Evolutionary conservation across 2,888 invertebrate species (phyloP), one percentile per base, ranked within the genome.

Genomic region (Calephelis perditalis): DNA sequence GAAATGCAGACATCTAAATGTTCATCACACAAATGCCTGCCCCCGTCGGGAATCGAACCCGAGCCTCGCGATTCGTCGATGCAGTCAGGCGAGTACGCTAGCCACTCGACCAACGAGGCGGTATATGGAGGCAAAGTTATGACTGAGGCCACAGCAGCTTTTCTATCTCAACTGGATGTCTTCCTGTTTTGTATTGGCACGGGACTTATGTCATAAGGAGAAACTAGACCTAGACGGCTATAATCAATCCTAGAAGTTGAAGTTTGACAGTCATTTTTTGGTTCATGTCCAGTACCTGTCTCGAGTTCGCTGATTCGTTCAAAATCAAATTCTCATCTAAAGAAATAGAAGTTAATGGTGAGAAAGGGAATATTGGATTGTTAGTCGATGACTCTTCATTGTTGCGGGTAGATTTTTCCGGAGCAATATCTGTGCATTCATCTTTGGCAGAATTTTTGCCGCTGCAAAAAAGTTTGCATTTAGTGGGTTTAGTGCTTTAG

Each of bases 181-280:
- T 62, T 59, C 54, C 54, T 65, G n/a, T 45, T 62, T 65, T 65
- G 36, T 63, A n/a, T 60, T 62, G 63, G 64, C 46, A 63, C 59
- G 44, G 63, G 59, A 52, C 58, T 66, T 9, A 63, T 63, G 56
- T 61, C 60, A 60, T 63, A 58, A 26, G 62, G 64, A 62, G 63
- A 62, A 26, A 67, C 63, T 47, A 63, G 57, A 62, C 57, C 60
- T 54, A 65, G 52, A 52, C 59, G 62, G 61, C 58, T 65, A 56
- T 56, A 56, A 65, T 54, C 44, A 57, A 65, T 56, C 36, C 63
- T 57, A 11, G 65, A 59, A 63, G 63, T 49, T 9, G 63, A 65
- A 45, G 52, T 58, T 58, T 11, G 40, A 62, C 49, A 47, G 49
- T 62, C 55, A 62, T 58, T n/a, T 58, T 49, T 58, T 58, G 58